Conservation (phyloP, 2,113 vertebrate genomes). For the Herpetotheres cachinnans region DNA sequence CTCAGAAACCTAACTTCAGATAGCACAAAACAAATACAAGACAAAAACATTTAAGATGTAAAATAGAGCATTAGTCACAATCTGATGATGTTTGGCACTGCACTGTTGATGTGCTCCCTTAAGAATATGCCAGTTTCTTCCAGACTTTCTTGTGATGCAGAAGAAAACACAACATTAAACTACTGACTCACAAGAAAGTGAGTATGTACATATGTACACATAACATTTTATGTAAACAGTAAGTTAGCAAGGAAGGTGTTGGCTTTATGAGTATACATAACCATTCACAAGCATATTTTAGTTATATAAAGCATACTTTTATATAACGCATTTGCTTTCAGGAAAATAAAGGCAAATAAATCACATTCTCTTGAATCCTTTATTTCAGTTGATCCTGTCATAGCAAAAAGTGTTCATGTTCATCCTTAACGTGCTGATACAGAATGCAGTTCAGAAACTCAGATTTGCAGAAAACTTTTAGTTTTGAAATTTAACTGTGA, state of each 20-base stretch:
- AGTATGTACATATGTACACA: neutral
- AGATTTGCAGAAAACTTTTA: neutral
- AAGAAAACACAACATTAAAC: neutral
- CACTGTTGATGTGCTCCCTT: neutral
- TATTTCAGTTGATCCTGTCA: neutral
- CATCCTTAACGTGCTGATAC: neutral
- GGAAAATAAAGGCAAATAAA: neutral
- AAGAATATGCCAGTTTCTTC: neutral
- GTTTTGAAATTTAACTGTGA: conserved; percentile 37
- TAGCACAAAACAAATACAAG: neutral
- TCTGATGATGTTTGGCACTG: neutral
- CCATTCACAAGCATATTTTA: neutral
- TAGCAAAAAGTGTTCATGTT: neutral
- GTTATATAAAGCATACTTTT: neutral
- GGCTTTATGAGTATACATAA: neutral
- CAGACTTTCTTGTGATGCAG: neutral
- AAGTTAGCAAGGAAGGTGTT: neutral
- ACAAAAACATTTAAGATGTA: conserved; percentile 1
- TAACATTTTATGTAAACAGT: neutral
- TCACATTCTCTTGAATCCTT: neutral
- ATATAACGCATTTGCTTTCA: neutral
- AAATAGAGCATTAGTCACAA: neutral
- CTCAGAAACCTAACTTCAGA: neutral
- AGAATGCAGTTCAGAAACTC: neutral
- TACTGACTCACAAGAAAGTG: neutral